A percentile compares a stretch with the other conserved stretches of the same genome.
These are phyloP conservation scores for Hephaestus fuliginosus DNA, from an alignment of 2,797 vertebrate genomes.

Conservation along the genomic window DNA sequence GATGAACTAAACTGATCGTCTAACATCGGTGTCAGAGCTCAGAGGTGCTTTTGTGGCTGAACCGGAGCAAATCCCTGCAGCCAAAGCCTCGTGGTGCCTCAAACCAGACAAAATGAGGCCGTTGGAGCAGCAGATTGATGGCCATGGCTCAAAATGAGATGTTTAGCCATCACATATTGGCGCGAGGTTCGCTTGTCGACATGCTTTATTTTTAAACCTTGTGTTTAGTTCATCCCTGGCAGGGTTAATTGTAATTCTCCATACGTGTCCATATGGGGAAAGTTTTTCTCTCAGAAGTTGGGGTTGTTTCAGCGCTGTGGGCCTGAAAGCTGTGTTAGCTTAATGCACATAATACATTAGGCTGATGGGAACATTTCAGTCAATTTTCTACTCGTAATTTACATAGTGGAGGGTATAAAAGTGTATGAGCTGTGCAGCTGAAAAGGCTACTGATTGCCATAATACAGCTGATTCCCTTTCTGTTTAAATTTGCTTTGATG, in stretches of 20 bases:
- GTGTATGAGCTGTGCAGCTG: conserved; percentile 22
- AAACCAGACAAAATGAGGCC: not conserved
- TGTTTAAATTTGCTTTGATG: conserved; percentile 28
- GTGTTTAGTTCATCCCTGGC: not conserved
- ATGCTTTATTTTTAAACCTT: not conserved
- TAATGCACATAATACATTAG: conserved; percentile 69
- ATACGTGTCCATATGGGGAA: not conserved
- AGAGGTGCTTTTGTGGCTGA: not conserved
- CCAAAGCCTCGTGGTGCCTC: not conserved
- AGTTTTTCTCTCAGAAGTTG: conserved; percentile 8
- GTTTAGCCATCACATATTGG: not conserved
- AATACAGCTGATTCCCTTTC: conserved; percentile 30
- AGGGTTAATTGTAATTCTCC: conserved; percentile 10
- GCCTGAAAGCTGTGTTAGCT: conserved; percentile 49
- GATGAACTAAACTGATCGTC: not conserved
- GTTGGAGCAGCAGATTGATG: not conserved
- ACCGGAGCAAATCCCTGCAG: conserved; percentile 18
- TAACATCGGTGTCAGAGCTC: not conserved
- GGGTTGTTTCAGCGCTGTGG: conserved; percentile 17
- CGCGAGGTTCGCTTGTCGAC: not conserved
- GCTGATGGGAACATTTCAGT: conserved; percentile 65
- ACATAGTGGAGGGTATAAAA: conserved; percentile 67
- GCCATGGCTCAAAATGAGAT: not conserved
- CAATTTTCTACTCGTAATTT: conserved; percentile 63
- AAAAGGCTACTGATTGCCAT: conserved; percentile 41